These are phyloP conservation scores for Leptosomus discolor DNA, from an alignment of 2,113 vertebrate genomes.

Conservation along the genomic window DNA sequence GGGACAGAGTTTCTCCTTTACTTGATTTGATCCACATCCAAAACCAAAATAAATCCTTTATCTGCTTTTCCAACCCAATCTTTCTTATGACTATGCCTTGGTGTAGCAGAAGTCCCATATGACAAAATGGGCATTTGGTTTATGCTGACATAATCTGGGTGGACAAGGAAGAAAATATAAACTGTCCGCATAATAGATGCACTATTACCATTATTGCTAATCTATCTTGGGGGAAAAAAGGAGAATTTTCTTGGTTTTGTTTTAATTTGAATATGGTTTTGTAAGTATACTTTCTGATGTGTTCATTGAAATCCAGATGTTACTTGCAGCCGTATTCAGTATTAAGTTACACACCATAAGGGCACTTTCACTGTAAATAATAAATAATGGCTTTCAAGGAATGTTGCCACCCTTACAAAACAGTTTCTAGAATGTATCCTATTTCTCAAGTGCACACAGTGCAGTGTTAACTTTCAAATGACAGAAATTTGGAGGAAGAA, in stretches of 20 bases:
- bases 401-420: neutral
- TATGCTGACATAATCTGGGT: neutral
- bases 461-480: neutral
- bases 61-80: neutral
- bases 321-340: neutral
- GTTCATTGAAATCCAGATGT: neutral
- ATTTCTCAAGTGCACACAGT: neutral
- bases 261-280: neutral
- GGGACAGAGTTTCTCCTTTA: neutral
- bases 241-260: fast-evolving
- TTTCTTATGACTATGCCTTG: neutral
- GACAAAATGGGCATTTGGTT: neutral
- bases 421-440: neutral
- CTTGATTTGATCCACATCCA: neutral
- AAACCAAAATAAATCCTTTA: neutral
- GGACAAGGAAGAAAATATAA: neutral
- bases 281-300: neutral
- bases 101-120: neutral
- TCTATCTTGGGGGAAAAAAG: fast-evolving
- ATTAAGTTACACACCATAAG: neutral
- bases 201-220: neutral
- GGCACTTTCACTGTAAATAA: neutral
- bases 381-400: neutral
- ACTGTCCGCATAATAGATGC: neutral
- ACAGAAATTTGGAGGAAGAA: neutral